Percentiles rank a stretch among this genome's conserved stretches.
phyloP scores from a whole-genome alignment of 35 echinoderm and acorn worm genomes.

The Strongylocentrotus purpuratus region DNA sequence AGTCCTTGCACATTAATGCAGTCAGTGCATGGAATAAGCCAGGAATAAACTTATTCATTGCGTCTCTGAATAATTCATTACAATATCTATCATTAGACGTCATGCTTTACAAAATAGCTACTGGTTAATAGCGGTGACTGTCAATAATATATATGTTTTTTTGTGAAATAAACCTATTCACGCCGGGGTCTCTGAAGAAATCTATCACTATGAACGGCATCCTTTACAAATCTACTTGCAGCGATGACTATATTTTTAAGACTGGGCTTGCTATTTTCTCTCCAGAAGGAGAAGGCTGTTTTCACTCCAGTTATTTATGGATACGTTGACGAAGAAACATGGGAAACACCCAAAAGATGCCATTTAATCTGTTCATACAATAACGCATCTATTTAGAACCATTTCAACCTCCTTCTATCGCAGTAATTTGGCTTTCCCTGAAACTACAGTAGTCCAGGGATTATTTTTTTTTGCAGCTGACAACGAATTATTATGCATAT shows the following conservation, averaged over 20 bases:
- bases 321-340: not conserved
- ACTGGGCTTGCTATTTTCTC: not conserved
- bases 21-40: no score
- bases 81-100: no score
- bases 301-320: not conserved
- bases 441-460: not conserved
- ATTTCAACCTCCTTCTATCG: not conserved
- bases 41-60: no score
- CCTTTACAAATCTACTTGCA: not conserved
- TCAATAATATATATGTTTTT: no score
- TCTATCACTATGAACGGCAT: not conserved
- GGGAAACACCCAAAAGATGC: not conserved
- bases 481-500: not conserved
- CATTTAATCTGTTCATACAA: not conserved
- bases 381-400: not conserved
- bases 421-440: not conserved
- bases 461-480: not conserved
- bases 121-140: no score
- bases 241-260: not conserved
- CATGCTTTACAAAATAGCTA: no score
- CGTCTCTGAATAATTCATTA: no score
- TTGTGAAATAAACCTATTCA: no score
- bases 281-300: not conserved
- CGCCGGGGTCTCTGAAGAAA: no score
- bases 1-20: no score